These are phyloP conservation scores for Nephrotoma flavescens DNA, from an alignment of 2,888 invertebrate genomes.

Conservation along the genomic window DNA sequence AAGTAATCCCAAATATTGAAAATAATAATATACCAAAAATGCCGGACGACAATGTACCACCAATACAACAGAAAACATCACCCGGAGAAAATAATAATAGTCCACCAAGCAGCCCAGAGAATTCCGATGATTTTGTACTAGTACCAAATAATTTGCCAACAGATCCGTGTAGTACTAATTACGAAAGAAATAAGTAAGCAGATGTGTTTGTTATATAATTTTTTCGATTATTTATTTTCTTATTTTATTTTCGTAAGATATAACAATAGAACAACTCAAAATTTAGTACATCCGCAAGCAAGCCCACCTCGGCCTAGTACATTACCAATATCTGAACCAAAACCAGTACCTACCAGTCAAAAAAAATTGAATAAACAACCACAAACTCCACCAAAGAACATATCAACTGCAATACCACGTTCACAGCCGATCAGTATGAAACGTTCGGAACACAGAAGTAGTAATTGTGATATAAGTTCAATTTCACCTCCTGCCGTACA, in stretches of 20 bases:
- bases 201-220: neutral
- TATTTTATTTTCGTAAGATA: neutral
- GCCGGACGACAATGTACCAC: neutral
- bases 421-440: conserved; percentile 78
- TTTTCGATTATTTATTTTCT: neutral
- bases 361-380: conserved; percentile 12
- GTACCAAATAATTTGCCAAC: conserved; percentile 53
- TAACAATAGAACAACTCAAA: conserved; percentile 15
- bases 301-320: conserved; percentile 55
- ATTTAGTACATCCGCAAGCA: conserved; percentile 21
- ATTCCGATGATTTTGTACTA: conserved; percentile 65
- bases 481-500: conserved; percentile 85
- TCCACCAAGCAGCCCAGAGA: conserved; percentile 51
- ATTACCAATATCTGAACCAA: conserved; percentile 57
- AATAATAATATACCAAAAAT: neutral
- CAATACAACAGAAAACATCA: neutral
- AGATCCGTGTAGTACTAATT: conserved; percentile 34
- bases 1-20: conserved; percentile 1
- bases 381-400: conserved; percentile 14
- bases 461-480: conserved; percentile 70
- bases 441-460: conserved; percentile 53
- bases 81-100: conserved; percentile 23
- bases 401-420: conserved; percentile 46
- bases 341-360: conserved; percentile 49
- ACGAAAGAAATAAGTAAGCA: conserved; percentile 23